Evolutionary conservation across 53 echinoderm and acorn worm genomes (phyloP).

Genomic region (Antedon mediterranea): DNA sequence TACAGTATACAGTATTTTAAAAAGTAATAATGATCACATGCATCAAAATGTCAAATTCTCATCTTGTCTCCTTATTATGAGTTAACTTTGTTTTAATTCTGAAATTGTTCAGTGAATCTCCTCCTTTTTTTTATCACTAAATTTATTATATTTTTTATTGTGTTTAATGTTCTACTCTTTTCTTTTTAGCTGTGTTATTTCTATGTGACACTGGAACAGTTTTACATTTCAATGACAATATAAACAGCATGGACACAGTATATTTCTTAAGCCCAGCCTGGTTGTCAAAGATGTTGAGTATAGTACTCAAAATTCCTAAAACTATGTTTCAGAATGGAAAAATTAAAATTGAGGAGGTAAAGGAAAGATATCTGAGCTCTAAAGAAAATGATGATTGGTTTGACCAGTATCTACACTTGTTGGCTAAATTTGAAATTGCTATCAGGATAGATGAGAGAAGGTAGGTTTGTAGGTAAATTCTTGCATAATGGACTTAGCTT

Average conservation of each 20-base stretch:
- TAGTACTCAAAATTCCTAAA: slow-evolving; percentile 18
- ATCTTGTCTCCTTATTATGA: too few relatives aligned
- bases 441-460: background rate
- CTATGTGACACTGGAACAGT: slow-evolving; percentile 44
- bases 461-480: background rate
- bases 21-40: too few relatives aligned
- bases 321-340: slow-evolving; percentile 28
- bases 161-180: background rate
- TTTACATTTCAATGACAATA: slow-evolving; percentile 56
- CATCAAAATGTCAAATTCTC: too few relatives aligned
- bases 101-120: background rate
- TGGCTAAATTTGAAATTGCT: slow-evolving; percentile 54
- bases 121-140: background rate
- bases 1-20: too few relatives aligned
- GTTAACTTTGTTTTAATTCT: too few relatives aligned
- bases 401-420: slow-evolving; percentile 46
- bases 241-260: slow-evolving; percentile 41
- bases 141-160: background rate
- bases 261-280: slow-evolving; percentile 60
- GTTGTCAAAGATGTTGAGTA: slow-evolving; percentile 32
- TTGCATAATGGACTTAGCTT: too few relatives aligned
- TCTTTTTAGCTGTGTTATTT: slow-evolving; percentile 33
- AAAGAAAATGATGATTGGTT: slow-evolving; percentile 24
- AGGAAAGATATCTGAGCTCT: slow-evolving; percentile 19
- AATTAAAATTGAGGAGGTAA: slow-evolving; percentile 22